Base-by-base conservation (phyloP, 2,797 vertebrate species). In the Coreius guichenoti region DNA sequence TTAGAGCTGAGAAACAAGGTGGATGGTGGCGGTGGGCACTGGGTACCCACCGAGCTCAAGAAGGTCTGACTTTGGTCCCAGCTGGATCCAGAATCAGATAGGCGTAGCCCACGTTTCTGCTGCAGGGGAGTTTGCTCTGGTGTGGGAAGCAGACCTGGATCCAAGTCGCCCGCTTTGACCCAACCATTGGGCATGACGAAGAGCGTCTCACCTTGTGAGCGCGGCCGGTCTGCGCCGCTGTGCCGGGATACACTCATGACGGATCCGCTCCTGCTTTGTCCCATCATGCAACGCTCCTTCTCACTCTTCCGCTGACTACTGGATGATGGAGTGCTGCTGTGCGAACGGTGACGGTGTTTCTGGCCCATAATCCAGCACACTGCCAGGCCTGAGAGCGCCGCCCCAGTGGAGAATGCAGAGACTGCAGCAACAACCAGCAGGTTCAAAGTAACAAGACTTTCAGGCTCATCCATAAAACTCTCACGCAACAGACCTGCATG, bases 291-390 rank as follows among this genome's bases (percentile, higher is more conserved):
- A 80, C 90, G 51, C 21, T 96, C 95, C 88, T 98, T 96, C 86
- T 99, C 98, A 29, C 94, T 94, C 54, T 94, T 95, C 84, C 97
- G 95, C 68, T 97, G 95, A 7, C 96, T 96, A 43, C 96, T 95
- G 17, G 94, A 92, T 61, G 94, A 93, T 1, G 92, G 83, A 23
- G 91, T 31, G 56, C 69, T 81, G 83, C 85, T 90, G 70, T 92
- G 93, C 87, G 95, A 49, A 90, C 95, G 92, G 88, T 96, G 94
- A 75, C 93, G 90, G 92, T 96, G 97, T 68, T 97, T 97, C 91
- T 97, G 97, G 36, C 97, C 96, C 94, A 99, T 97, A 91, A 98
- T 97, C 96, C 98, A 99, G 92, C 98, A 99, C 74, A 99, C 97
- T 4, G 96, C 97, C 49, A 99, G 96, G 69, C 98, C 98, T 0